These are phyloP conservation scores for Drosophila lacicola DNA, from an alignment of 2,888 invertebrate genomes.

Conservation along the genomic window DNA sequence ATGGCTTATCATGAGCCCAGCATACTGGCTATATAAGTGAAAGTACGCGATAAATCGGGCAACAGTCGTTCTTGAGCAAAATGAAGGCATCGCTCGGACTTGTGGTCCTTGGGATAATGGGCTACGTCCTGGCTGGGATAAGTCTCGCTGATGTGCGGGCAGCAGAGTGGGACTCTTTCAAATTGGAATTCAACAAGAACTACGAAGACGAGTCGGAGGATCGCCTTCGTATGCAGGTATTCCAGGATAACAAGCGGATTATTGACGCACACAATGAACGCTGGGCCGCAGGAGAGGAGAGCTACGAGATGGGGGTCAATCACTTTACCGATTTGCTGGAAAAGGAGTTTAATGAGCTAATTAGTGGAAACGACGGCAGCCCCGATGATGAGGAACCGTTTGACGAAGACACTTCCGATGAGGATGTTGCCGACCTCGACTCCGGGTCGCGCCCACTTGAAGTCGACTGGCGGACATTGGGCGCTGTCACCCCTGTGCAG, in stretches of 20 bases:
- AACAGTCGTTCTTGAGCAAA: background rate
- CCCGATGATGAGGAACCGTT: background rate
- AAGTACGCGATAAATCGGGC: no score
- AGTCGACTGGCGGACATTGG: slow-evolving; percentile 25
- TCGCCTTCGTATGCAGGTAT: slow-evolving; percentile 5
- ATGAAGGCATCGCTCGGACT: slow-evolving; percentile 22
- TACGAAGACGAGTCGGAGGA: slow-evolving; percentile 10
- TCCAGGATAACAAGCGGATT: slow-evolving; percentile 20
- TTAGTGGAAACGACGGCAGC: background rate
- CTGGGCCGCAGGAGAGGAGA: slow-evolving; percentile 22
- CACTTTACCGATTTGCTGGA: slow-evolving; percentile 18
- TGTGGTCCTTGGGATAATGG: slow-evolving; percentile 16
- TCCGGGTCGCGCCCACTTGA: background rate
- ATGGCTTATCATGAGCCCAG: background rate
- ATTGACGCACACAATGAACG: slow-evolving; percentile 34
- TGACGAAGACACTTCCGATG: background rate
- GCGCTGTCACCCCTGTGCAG: slow-evolving; percentile 28
- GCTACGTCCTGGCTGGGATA: slow-evolving; percentile 11
- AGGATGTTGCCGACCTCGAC: background rate
- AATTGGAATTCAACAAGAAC: slow-evolving; percentile 23
- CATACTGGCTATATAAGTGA: slow-evolving; percentile 16
- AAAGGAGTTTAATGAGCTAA: slow-evolving; percentile 11
- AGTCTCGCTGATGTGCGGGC: slow-evolving; percentile 6
- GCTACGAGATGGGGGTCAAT: slow-evolving; percentile 36
- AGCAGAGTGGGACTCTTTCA: slow-evolving; percentile 27